Evolutionary conservation across 2,797 vertebrate genomes (phyloP).

Genomic region (Squalus acanthias): DNA sequence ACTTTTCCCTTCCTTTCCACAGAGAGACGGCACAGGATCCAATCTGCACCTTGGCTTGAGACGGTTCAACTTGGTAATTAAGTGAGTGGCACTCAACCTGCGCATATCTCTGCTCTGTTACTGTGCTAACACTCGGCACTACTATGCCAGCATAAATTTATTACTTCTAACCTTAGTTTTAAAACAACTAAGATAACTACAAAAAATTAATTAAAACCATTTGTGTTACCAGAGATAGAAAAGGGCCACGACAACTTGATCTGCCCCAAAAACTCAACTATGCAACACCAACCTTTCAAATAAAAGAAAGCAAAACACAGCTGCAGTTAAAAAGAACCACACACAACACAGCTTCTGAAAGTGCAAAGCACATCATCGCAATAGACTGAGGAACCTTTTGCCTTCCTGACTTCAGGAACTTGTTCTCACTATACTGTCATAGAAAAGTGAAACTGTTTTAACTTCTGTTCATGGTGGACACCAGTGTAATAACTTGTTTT

Average conservation of each 20-base stretch:
- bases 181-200: neutral
- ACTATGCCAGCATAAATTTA: neutral
- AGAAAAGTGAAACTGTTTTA: neutral
- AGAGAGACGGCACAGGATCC: neutral
- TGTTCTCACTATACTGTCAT: neutral
- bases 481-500: neutral
- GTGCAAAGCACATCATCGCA: neutral
- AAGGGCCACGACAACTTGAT: neutral
- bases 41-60: neutral
- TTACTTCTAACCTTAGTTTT: neutral
- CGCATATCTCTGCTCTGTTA: neutral
- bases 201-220: neutral
- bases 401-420: neutral
- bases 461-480: neutral
- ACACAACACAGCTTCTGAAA: neutral
- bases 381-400: neutral
- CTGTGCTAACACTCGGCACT: neutral
- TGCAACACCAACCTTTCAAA: neutral
- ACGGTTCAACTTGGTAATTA: neutral
- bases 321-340: neutral
- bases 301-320: slow-evolving; percentile 17
- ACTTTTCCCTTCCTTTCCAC: neutral
- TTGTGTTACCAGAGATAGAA: neutral
- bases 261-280: neutral
- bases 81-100: neutral